Evolutionary conservation across 2,797 vertebrate species (phyloP).

Genomic region (Rhadinocentrus ornatus): DNA sequence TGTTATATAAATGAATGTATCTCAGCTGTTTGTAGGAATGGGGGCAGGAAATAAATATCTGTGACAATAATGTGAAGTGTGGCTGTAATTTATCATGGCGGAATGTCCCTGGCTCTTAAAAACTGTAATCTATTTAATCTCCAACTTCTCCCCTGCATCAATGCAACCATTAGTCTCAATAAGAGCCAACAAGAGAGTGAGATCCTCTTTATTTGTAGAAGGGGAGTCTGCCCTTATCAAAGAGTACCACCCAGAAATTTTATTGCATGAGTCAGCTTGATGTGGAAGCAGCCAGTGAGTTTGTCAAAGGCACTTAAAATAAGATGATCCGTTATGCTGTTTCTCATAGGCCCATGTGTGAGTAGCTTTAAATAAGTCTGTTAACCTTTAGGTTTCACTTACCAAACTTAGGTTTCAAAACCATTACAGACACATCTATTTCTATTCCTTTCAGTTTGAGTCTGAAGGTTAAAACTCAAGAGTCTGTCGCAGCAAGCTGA

Average conservation of each 20-base stretch:
- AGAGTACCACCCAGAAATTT: constrained; percentile 40
- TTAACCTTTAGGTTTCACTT: constrained; percentile 10
- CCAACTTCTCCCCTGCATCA: constrained; percentile 60
- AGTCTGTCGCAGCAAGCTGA: constrained; percentile 21
- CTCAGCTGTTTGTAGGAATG: constrained; percentile 41
- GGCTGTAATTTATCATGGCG: constrained; percentile 63
- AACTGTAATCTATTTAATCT: constrained; percentile 66
- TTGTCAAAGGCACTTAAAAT: constrained; percentile 15
- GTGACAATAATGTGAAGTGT: constrained; percentile 61
- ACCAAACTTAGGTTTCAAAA: background rate
- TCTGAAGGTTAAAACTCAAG: constrained; percentile 34
- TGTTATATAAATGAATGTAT: constrained; percentile 20
- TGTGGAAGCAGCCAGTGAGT: background rate
- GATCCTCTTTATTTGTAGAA: constrained; percentile 57
- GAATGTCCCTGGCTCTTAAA: constrained; percentile 57
- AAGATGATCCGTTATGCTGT: constrained; percentile 19
- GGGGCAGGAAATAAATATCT: constrained; percentile 57
- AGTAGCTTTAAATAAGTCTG: constrained; percentile 36
- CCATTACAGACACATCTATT: constrained; percentile 19
- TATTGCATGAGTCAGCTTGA: constrained; percentile 50
- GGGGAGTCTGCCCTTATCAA: constrained; percentile 24
- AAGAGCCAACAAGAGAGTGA: constrained; percentile 51
- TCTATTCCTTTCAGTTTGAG: constrained; percentile 34
- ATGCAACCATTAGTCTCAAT: constrained; percentile 75
- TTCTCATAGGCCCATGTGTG: constrained; percentile 7